phyloP scores from a whole-genome alignment of 2,797 vertebrate genomes.

The Aplochiton taeniatus region DNA sequence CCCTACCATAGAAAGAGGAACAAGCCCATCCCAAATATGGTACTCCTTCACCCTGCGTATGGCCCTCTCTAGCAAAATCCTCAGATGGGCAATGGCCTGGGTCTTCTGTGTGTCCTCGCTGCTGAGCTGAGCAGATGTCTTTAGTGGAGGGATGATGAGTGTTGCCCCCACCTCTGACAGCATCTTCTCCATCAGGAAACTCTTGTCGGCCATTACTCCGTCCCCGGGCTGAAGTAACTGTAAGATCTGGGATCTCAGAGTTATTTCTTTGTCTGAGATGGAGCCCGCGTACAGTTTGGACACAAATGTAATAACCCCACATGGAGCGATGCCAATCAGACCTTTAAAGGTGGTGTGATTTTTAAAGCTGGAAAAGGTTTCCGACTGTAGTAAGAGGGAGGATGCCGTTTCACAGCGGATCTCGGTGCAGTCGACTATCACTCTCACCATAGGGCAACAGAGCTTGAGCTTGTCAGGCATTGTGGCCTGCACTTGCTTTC shows the following conservation, averaged over 20 bases:
- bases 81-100: slow-evolving; percentile 12
- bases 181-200: slow-evolving; percentile 2
- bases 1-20: slow-evolving; percentile 17
- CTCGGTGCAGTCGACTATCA: slow-evolving; percentile 10
- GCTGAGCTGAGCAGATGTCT: not conserved
- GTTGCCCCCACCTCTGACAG: slow-evolving; percentile 3
- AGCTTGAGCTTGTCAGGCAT: slow-evolving; percentile 17
- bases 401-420: not conserved
- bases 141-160: slow-evolving; percentile 17
- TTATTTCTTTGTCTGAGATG: slow-evolving; percentile 9
- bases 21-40: slow-evolving; percentile 19
- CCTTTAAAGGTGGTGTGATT: slow-evolving; percentile 31
- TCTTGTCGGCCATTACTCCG: slow-evolving; percentile 13
- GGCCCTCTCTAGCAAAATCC: slow-evolving; percentile 16
- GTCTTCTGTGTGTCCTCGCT: slow-evolving; percentile 8
- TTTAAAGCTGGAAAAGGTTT: slow-evolving; percentile 25
- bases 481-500: slow-evolving; percentile 23
- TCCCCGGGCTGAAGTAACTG: slow-evolving; percentile 7
- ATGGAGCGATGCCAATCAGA: slow-evolving; percentile 18
- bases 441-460: slow-evolving; percentile 11
- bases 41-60: slow-evolving; percentile 28
- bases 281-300: slow-evolving; percentile 16
- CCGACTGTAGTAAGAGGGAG: slow-evolving; percentile 8
- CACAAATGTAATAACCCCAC: slow-evolving; percentile 6
- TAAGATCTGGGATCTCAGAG: not conserved